Conservation (phyloP, 2,888 invertebrate genomes). For the Eupithecia inturbata region DNA sequence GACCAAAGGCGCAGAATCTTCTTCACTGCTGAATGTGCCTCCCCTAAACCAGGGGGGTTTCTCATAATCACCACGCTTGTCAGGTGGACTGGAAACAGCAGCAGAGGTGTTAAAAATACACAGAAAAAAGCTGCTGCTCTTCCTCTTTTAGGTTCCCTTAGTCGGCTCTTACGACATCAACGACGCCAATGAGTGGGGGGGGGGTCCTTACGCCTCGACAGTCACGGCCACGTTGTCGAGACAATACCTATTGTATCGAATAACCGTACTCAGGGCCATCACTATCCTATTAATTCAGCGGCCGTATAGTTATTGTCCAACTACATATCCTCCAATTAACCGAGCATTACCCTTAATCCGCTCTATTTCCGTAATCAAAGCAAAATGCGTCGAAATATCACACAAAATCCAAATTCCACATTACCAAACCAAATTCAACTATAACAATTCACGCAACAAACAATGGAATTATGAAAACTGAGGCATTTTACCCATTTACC, state of each 20-base stretch:
- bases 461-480: slow-evolving; percentile 36
- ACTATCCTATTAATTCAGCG: background rate
- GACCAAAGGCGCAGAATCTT: too few relatives aligned
- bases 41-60: too few relatives aligned
- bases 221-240: background rate
- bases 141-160: too few relatives aligned
- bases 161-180: too few relatives aligned
- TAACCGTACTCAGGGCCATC: background rate
- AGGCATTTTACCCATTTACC: slow-evolving; percentile 26
- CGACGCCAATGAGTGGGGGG: too few relatives aligned
- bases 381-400: background rate
- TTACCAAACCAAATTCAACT: slow-evolving; percentile 22
- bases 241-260: background rate
- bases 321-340: slow-evolving; percentile 4
- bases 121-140: too few relatives aligned
- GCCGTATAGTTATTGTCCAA: background rate
- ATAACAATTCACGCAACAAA: slow-evolving; percentile 31
- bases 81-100: too few relatives aligned
- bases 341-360: background rate
- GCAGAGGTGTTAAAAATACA: too few relatives aligned
- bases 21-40: too few relatives aligned
- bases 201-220: too few relatives aligned
- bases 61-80: too few relatives aligned
- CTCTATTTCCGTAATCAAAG: slow-evolving; percentile 2
- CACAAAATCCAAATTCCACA: slow-evolving; percentile 24